phyloP scores from a whole-genome alignment of 1,140 invertebrate species.

The Sarcophaga bullata region DNA sequence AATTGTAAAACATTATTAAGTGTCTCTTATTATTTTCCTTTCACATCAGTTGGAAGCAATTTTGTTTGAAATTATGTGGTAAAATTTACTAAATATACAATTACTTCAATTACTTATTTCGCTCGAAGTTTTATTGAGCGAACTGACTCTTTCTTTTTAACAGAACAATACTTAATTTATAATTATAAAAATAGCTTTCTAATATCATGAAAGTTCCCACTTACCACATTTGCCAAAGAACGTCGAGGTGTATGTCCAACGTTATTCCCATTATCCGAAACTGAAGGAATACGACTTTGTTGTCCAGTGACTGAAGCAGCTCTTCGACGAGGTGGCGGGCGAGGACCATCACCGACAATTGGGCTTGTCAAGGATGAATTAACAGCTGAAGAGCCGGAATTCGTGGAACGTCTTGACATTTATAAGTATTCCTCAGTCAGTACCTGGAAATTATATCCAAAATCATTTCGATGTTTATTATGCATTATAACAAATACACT shows the following conservation, averaged over 20 bases:
- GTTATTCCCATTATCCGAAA: slow-evolving; percentile 44
- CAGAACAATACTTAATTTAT: neutral
- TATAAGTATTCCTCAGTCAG: no score
- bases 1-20: no score
- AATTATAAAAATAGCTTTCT: neutral
- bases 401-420: slow-evolving; percentile 24
- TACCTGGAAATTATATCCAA: no score
- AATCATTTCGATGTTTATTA: no score
- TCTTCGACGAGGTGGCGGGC: slow-evolving; percentile 58
- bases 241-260: slow-evolving; percentile 60
- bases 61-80: no score
- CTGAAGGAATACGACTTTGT: slow-evolving; percentile 49
- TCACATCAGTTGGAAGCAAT: no score
- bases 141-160: no score
- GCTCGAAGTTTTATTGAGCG: no score
- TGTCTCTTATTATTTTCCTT: no score
- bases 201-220: slow-evolving; percentile 27
- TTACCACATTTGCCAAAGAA: slow-evolving; percentile 60
- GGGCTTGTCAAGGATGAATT: neutral
- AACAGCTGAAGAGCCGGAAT: neutral
- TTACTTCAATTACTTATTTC: no score
- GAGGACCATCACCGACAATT: slow-evolving; percentile 43
- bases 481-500: no score
- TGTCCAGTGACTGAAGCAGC: slow-evolving; percentile 60
- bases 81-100: no score